A percentile compares a stretch with the other conserved stretches of the same genome.
Conservation (phyloP, 2,888 invertebrate genomes). For the Petrolisthes manimaculis region DNA sequence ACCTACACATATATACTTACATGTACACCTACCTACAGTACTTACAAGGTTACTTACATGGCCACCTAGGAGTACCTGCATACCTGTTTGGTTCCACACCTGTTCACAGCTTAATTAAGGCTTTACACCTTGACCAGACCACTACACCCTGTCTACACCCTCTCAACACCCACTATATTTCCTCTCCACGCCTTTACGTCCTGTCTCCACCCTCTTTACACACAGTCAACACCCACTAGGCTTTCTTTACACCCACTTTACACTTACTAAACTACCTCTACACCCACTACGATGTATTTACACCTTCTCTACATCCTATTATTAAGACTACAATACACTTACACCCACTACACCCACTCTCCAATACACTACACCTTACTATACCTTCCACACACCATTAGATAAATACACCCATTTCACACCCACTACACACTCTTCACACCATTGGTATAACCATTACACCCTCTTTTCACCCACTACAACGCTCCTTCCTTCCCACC, state of each 20-base stretch:
- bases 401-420: background rate
- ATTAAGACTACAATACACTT: background rate
- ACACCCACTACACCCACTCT: background rate
- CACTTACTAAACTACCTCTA: background rate
- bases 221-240: background rate
- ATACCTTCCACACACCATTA: background rate
- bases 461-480: background rate
- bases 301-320: background rate
- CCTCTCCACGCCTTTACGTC: background rate
- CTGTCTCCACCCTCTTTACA: background rate
- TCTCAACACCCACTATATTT: background rate
- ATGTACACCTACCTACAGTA: background rate
- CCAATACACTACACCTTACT: background rate
- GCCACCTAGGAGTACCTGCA: background rate
- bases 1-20: background rate
- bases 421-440: background rate
- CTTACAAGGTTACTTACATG: background rate
- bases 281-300: background rate
- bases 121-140: constrained; percentile 11
- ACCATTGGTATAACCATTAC: background rate
- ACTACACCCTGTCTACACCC: background rate
- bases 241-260: background rate
- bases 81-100: constrained; percentile 12
- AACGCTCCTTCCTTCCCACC: background rate
- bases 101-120: background rate